phyloP scores from a whole-genome alignment of 2,113 vertebrate genomes.

The Stegostoma tigrinum region DNA sequence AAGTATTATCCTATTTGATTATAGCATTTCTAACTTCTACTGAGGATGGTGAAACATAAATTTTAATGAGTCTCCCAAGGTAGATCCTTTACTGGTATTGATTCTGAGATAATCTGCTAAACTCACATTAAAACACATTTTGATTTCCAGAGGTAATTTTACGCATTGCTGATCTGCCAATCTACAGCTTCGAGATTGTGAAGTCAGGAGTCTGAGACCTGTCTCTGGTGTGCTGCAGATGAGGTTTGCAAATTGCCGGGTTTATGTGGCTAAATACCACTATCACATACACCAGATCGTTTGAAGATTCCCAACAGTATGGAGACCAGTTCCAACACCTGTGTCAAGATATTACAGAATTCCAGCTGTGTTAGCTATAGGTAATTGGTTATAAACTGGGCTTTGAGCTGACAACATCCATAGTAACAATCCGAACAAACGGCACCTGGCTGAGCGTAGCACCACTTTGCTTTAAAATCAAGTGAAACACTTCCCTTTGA shows the following conservation, averaged over 20 bases:
- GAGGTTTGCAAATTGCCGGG: not conserved
- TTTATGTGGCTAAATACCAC: not conserved
- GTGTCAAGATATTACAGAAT: not conserved
- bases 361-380: not conserved
- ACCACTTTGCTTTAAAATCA: not conserved
- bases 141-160: not conserved
- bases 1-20: not conserved
- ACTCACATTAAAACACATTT: not conserved
- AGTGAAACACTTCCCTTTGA: not conserved
- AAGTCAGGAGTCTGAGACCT: not conserved
- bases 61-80: not conserved
- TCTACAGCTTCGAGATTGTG: not conserved
- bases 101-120: not conserved
- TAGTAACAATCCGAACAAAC: not conserved
- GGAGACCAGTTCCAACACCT: not conserved
- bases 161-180: not conserved
- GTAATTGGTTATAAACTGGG: not conserved
- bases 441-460: not conserved
- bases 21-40: not conserved
- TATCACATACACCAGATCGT: not conserved
- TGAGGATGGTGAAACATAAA: not conserved
- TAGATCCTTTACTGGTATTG: not conserved
- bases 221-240: not conserved
- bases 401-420: not conserved
- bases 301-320: not conserved